Conservation (phyloP, 2,888 invertebrate species). For the Sabatieria punctata region DNA sequence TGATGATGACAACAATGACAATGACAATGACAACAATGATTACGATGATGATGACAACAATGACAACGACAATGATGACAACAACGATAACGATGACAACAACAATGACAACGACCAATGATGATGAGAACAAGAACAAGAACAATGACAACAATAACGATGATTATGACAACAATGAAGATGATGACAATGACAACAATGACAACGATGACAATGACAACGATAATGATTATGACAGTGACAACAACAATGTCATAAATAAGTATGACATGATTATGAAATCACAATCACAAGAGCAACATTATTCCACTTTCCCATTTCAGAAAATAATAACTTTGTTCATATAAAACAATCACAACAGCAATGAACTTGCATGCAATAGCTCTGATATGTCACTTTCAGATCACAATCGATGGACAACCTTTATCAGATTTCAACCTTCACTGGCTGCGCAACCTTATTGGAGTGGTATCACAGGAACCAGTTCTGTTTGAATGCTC, state of each 20-base stretch:
- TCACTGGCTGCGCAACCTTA: constrained; percentile 22
- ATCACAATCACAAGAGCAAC: too few relatives aligned
- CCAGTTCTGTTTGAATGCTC: constrained; percentile 46
- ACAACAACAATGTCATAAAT: not conserved
- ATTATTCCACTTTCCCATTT: too few relatives aligned
- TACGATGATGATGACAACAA: not conserved
- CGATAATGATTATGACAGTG: not conserved
- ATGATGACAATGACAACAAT: not conserved
- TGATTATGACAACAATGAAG: not conserved
- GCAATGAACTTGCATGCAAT: too few relatives aligned
- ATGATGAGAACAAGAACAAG: not conserved
- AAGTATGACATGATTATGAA: too few relatives aligned
- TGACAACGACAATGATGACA: not conserved
- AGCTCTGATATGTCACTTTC: too few relatives aligned
- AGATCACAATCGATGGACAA: constrained; percentile 31
- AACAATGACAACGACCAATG: too few relatives aligned
- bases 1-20: not conserved
- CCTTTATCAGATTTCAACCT: constrained; percentile 34
- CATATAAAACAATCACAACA: too few relatives aligned
- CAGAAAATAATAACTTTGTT: too few relatives aligned
- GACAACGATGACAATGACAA: not conserved
- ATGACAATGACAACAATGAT: too few relatives aligned
- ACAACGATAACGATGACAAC: not conserved
- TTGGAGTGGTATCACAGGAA: constrained; percentile 31
- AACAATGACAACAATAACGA: not conserved